Base-by-base conservation (phyloP, 2,888 invertebrate genomes). In the Melanostoma mellinum region DNA sequence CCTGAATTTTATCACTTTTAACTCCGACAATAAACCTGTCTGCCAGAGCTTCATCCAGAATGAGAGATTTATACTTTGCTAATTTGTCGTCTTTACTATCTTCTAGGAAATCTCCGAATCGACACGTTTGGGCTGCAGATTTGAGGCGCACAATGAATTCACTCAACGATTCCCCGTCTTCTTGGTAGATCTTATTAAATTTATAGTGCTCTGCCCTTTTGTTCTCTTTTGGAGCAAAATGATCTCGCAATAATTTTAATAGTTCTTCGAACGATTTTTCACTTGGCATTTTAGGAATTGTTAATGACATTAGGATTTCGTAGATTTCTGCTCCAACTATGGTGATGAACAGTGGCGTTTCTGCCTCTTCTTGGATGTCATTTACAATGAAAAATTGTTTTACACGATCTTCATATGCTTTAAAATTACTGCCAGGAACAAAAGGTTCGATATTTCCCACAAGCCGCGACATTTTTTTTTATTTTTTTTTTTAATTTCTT, bases 11-110 rank as follows among this genome's bases (percentile, higher is more conserved):
- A 3, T 46, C 55, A 36, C 38, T 61, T 30, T 58, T 44, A 10
- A 77, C 10, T 1, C 69, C 92, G 44, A 86, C 86, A 30, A 78
- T 78, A 36, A 72, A 78, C 4, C 53, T 10, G 44, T 79, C 79
- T 8, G 60, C 38, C 44, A 69, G 9, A 9, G 20, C 44, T 46
- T 76, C 76, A 9, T 76, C 61, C n/a, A 68, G 20, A 8, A 69
- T 48, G 3, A 46, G 44, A 0, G 46, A 36, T 56, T 65, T 56
- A 33, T 65, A 56, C 6, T 65, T 35, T 9, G 35, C 42, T 36
- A 35, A 6, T 8, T 10, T 52, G 2, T 40, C 52, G 33, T 52
- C 52, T 52, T 38, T 65, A 32, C 36, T 32, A 8, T 52, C 32
- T 32, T 56, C 38, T 4, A 56, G 36, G 20, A 69, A 46, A 6